A percentile compares a stretch with the other conserved stretches of the same genome.
phyloP scores from a whole-genome alignment of 2,797 vertebrate genomes.

The Lepus townsendii region DNA sequence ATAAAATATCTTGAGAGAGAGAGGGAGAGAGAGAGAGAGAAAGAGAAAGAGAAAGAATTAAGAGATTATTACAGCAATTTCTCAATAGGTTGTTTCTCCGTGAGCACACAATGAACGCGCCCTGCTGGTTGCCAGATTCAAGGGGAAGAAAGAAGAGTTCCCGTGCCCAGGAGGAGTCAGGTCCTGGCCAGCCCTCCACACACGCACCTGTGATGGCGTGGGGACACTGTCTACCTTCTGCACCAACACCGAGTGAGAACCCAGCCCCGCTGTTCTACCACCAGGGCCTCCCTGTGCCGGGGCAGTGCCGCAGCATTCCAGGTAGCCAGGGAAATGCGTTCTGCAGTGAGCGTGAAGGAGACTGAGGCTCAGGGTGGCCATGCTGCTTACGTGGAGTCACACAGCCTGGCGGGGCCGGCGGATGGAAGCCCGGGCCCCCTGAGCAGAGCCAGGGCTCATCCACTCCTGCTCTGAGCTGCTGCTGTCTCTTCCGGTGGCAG shows the following conservation, averaged over 20 bases:
- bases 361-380: not conserved
- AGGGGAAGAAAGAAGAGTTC: not conserved
- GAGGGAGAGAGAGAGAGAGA: not conserved
- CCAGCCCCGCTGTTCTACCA: fast-evolving
- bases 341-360: not conserved
- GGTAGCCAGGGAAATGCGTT: not conserved
- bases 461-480: not conserved
- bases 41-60: no score
- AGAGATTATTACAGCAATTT: not conserved
- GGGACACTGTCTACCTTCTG: not conserved
- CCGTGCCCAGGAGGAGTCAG: not conserved
- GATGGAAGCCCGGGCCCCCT: not conserved
- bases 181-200: not conserved
- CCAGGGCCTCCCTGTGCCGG: not conserved
- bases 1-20: no score
- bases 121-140: not conserved
- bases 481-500: not conserved
- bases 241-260: not conserved
- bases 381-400: fast-evolving
- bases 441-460: not conserved
- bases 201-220: not conserved
- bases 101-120: not conserved
- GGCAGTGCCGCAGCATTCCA: not conserved
- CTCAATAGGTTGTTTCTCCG: not conserved
- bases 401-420: fast-evolving